Base-by-base conservation (phyloP, 2,113 vertebrate genomes). In the Amblyornis subalaris region DNA sequence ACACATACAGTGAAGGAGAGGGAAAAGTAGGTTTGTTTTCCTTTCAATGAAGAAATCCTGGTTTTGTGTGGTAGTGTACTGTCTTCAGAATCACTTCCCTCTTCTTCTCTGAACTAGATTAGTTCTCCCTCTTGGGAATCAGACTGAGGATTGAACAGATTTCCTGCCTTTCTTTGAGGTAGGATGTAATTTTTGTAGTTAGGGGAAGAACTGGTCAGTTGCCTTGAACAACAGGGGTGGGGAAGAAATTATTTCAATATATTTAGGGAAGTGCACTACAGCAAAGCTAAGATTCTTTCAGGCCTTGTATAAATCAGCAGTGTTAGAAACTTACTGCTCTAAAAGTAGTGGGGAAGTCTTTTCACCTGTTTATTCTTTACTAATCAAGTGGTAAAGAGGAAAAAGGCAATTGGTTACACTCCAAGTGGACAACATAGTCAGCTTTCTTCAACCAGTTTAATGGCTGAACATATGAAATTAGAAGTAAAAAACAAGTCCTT, bases 71-170 rank as follows among this genome's bases (percentile, higher is more conserved):
- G 44, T 84, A 65, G 89, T 8, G 0, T 57, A 17, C 75, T 88
- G 58, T 81, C 55, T 73, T 92, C 77, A 93, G 88, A 97, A 91
- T 62, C 15, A 87, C 91, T 86, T 94, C 85, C 81, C 78, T 95
- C 82, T 78, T 93, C 74, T 90, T 85, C 88, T 95, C 94, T 95
- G 85, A 94, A 83, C 71, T 94, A 93, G 75, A 94, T 95, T 95
- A 96, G 91, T 91, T 94, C 85, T 90, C 42, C 67, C 44, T 93
- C 78, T 95, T 91, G 85, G 85, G 91, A 95, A 65, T 93, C 75
- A 80, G 58, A 85, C 74, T 95, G 92, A 95, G 81, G 91, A 90
- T 88, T 95, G 88, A 94, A 80, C 89, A 93, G 79, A 86, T 95
- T 94, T 95, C 88, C 88, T 95, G 89, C 77, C 83, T 95, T 94